Conservation (phyloP, 2,888 invertebrate genomes). For the Drepanosiphum platanoidis region DNA sequence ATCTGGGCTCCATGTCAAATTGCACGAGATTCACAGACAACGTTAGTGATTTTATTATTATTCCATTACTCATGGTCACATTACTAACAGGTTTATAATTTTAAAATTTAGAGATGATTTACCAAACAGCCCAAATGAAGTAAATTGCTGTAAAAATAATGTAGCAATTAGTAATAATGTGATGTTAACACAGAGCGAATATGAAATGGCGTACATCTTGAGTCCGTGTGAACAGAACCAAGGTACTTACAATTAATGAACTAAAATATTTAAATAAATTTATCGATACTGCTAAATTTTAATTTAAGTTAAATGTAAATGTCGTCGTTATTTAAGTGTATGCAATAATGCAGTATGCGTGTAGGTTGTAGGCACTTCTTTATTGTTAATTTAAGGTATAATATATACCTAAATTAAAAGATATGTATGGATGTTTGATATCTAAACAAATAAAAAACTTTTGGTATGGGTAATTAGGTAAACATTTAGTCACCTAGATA, state of each 20-base stretch:
- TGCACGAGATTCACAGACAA: conserved; percentile 49
- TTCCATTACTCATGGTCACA: background rate
- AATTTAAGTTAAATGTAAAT: too few species aligned
- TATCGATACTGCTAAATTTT: too few species aligned
- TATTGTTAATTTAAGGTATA: background rate
- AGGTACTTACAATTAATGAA: conserved; percentile 23
- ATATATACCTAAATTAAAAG: background rate
- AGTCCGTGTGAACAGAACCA: conserved; percentile 4
- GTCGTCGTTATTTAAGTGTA: too few species aligned
- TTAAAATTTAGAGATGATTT: conserved; percentile 39
- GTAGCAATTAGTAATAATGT: conserved; percentile 38
- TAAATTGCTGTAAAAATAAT: conserved; percentile 22
- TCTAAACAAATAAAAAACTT: too few species aligned
- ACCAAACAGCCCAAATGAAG: conserved; percentile 18
- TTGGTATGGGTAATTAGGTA: too few species aligned
- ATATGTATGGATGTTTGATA: too few species aligned
- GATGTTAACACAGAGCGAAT: conserved; percentile 17
- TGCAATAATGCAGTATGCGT: background rate
- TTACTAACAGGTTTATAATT: background rate
- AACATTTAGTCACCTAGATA: too few species aligned
- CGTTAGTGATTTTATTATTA: conserved; percentile 1
- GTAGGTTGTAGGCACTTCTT: too few species aligned
- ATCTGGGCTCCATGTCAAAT: conserved; percentile 45
- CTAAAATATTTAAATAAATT: too few species aligned
- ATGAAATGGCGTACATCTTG: background rate